phyloP scores from a whole-genome alignment of 1,140 invertebrate genomes.

The Spodoptera frugiperda region DNA sequence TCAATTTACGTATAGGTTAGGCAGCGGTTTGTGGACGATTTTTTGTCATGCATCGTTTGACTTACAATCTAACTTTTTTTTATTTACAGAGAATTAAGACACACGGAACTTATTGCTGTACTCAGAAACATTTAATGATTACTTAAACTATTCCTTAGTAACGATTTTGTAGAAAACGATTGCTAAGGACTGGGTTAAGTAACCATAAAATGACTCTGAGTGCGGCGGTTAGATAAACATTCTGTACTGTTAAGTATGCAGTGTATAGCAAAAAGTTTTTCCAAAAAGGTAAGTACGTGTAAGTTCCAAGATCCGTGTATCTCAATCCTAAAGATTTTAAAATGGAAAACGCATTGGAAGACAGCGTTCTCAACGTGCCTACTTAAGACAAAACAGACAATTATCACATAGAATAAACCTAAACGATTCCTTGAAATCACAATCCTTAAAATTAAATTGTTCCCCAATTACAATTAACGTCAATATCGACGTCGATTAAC shows the following conservation, averaged over 20 bases:
- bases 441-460: conserved; percentile 82
- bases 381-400: conserved; percentile 72
- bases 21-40: conserved; percentile 69
- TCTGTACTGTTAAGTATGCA: not conserved
- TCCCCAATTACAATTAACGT: conserved; percentile 78
- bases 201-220: no score
- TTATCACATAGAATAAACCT: conserved; percentile 82
- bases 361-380: conserved; percentile 75
- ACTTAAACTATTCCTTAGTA: no score
- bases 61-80: conserved; percentile 51
- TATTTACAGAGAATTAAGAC: conserved; percentile 41
- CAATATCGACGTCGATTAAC: conserved; percentile 73
- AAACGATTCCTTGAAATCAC: conserved; percentile 81
- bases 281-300: conserved; percentile 1
- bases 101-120: no score
- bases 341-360: conserved; percentile 81
- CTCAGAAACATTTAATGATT: no score
- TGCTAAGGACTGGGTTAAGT: no score
- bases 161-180: no score
- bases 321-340: conserved; percentile 18
- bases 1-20: conserved; percentile 73
- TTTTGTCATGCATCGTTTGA: conserved; percentile 75
- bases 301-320: conserved; percentile 4
- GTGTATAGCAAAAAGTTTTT: not conserved
- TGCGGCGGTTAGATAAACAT: not conserved